Evolutionary conservation across 2,888 invertebrate species (phyloP).

Genomic region (Caenorhabditis doughertyi): DNA sequence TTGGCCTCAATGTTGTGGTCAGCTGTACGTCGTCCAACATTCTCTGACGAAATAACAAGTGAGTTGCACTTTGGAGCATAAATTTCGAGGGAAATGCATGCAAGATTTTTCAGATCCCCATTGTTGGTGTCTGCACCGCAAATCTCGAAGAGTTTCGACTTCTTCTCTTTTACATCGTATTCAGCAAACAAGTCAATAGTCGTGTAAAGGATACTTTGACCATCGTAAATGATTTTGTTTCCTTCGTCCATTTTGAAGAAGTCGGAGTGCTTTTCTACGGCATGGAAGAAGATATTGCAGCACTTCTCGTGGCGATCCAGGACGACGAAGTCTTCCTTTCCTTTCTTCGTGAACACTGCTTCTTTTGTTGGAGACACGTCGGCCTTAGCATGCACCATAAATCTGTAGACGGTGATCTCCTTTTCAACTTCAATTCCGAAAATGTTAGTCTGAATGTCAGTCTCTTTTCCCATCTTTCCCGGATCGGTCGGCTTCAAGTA

Average conservation of each 20-base stretch:
- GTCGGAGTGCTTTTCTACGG: conserved; percentile 32
- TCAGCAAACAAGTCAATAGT: conserved; percentile 52
- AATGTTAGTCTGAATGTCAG: conserved; percentile 55
- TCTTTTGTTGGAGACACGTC: conserved; percentile 42
- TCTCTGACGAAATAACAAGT: conserved; percentile 27
- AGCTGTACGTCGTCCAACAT: conserved; percentile 29
- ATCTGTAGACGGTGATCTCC: conserved; percentile 48
- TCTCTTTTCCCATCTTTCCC: conserved; percentile 10
- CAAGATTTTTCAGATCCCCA: conserved; percentile 20
- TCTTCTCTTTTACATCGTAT: not conserved
- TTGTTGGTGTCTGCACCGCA: conserved; percentile 29
- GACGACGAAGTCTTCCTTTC: conserved; percentile 66
- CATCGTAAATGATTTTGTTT: conserved; percentile 63
- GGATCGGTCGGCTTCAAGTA: conserved; percentile 14
- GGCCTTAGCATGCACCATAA: conserved; percentile 51
- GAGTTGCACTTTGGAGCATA: conserved; percentile 10
- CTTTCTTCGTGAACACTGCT: conserved; percentile 66
- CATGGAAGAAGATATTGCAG: conserved; percentile 46
- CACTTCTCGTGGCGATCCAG: conserved; percentile 61
- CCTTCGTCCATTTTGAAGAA: conserved; percentile 59
- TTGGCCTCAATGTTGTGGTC: conserved; percentile 46
- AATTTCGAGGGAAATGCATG: conserved; percentile 35
- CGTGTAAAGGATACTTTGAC: conserved; percentile 65
- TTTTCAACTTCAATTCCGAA: conserved; percentile 62
- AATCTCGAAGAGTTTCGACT: conserved; percentile 19